Base-by-base conservation (phyloP, 2,888 invertebrate species). In the Pachliopta kotzebuea region DNA sequence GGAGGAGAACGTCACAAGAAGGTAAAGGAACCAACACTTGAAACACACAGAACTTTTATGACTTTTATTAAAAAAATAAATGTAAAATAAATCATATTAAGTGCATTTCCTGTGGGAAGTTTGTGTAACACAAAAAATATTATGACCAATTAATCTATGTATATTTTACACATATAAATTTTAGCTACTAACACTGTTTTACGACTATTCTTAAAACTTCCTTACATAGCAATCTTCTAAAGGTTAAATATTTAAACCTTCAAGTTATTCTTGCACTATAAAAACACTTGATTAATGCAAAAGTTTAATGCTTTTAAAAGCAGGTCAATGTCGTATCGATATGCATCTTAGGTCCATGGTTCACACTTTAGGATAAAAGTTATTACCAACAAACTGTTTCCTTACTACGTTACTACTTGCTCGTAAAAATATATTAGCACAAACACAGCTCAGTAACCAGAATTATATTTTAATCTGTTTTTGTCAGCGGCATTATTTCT, bases 261-360 rank as follows among this genome's bases (percentile, higher is more conserved):
- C 29, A 24, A 37, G 20, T 56, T 60, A 56, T 26, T 55, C 24
- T 55, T 64, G 56, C 64, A 56, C 14, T 26, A 56, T 53, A 64
- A 60, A 64, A 56, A 26, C 4, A 18, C 20, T 64, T 60, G 60
- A 64, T 60, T 60, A 60, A 56, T 64, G 50, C 56, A 60, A 23
- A 59, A 26, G 49, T 37, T 60, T 64, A 64, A 52, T 56, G 7
- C 50, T 20, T n/a, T 60, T 64, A 64, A 60, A 56, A 64, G 56
- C 56, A 24, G 20, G 50, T 56, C 56, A 42, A 23, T 49, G 64
- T 26, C 29, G 21, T 60, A 60, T 53, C 56, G 60, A 65, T 61
- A 61, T 65, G 31, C 65, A 65, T 65, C 65, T 57, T 65, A 52
- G 57, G 45, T 61, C 57, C 60, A 60, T 59, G 45, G 52, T 53